Evolutionary conservation across 2,113 vertebrate genomes (phyloP).

Genomic region (Nerophis lumbriciformis): DNA sequence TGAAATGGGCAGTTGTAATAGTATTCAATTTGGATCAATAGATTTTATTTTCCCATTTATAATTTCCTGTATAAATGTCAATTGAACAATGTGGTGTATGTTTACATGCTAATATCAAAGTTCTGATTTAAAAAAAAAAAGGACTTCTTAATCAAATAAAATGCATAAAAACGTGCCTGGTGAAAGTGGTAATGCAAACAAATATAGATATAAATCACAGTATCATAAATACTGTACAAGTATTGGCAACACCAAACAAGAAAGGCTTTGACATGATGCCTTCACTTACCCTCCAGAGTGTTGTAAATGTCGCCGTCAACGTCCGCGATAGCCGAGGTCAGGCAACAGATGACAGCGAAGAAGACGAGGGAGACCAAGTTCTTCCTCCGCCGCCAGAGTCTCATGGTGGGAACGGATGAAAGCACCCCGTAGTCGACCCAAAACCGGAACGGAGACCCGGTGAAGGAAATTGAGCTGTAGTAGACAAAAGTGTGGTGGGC

Average conservation of each 20-base stretch:
- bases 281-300: conserved; percentile 37
- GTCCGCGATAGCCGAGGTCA: conserved; percentile 22
- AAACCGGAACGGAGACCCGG: conserved; percentile 18
- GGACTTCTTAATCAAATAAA: not conserved
- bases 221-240: not conserved
- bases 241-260: not conserved
- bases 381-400: conserved; percentile 51
- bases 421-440: conserved; percentile 22
- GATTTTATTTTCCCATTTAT: no score
- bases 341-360: conserved; percentile 45
- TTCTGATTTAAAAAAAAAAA: no score
- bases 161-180: not conserved
- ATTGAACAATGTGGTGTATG: no score
- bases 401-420: conserved; percentile 45
- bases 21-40: no score
- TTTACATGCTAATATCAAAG: no score
- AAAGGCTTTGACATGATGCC: not conserved
- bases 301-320: conserved; percentile 23
- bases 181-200: no score
- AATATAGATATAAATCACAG: no score
- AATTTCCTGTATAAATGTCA: no score
- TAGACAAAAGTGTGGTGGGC: not conserved
- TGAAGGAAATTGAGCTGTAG: conserved; percentile 7
- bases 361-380: conserved; percentile 53
- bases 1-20: no score